Evolutionary conservation across 2,888 invertebrate genomes (phyloP).

Genomic region (Muscina levida): DNA sequence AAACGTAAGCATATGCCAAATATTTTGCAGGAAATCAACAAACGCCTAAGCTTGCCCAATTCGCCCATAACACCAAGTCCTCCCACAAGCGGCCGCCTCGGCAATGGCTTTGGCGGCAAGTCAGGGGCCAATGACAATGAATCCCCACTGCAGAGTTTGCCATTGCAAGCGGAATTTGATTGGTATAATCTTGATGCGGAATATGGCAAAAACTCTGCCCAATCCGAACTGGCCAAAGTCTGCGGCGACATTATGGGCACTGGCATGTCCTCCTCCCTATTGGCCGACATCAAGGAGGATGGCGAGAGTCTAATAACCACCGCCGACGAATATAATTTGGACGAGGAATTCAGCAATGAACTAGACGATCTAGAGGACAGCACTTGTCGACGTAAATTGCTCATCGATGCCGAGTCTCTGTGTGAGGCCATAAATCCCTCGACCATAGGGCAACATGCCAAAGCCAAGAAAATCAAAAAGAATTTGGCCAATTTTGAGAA

Average conservation of each 20-base stretch:
- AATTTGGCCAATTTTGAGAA: slow-evolving; percentile 77
- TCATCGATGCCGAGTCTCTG: slow-evolving; percentile 26
- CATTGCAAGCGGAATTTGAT: slow-evolving; percentile 79
- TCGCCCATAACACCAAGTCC: slow-evolving; percentile 72
- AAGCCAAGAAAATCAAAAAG: slow-evolving; percentile 71
- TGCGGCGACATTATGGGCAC: slow-evolving; percentile 67
- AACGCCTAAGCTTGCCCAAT: slow-evolving; percentile 74
- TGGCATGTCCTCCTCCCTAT: slow-evolving; percentile 65
- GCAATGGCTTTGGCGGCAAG: not conserved
- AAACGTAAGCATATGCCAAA: slow-evolving; percentile 78
- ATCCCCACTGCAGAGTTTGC: slow-evolving; percentile 69
- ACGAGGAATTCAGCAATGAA: slow-evolving; percentile 76
- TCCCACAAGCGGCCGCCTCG: slow-evolving; percentile 52
- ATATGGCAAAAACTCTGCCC: slow-evolving; percentile 72
- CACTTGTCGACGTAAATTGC: not conserved
- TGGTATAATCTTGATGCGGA: slow-evolving; percentile 80
- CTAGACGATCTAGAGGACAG: slow-evolving; percentile 43
- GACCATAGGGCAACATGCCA: slow-evolving; percentile 58
- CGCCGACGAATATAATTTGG: slow-evolving; percentile 79
- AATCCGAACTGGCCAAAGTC: slow-evolving; percentile 69
- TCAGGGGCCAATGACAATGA: slow-evolving; percentile 34
- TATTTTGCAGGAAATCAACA: slow-evolving; percentile 78
- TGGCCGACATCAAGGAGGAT: slow-evolving; percentile 74
- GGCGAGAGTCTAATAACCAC: slow-evolving; percentile 70
- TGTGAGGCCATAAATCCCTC: slow-evolving; percentile 65